Conservation (phyloP, 2,113 vertebrate species). For the Ciconia boyciana region DNA sequence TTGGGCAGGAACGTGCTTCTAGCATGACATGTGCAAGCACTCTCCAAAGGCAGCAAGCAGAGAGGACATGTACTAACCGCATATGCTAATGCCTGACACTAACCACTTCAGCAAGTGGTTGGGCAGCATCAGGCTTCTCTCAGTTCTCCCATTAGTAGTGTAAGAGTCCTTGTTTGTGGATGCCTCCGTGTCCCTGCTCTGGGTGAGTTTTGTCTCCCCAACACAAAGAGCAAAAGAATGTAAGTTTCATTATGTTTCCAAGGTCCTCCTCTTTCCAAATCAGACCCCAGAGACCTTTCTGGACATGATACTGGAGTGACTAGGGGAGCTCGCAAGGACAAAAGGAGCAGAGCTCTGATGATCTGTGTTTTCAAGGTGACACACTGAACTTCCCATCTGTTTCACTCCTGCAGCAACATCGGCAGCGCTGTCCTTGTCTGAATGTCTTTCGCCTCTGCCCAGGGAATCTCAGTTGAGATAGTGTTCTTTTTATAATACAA, state of each 20-base stretch:
- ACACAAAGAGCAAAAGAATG: background rate
- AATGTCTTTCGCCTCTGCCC: constrained; percentile 37
- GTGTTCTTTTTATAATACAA: constrained; percentile 26
- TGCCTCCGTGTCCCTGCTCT: background rate
- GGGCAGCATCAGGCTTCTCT: background rate
- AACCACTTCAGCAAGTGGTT: rapidly evolving
- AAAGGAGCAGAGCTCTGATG: background rate
- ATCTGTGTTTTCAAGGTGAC: constrained; percentile 51
- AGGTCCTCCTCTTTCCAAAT: background rate
- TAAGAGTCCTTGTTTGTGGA: background rate
- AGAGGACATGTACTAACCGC: background rate
- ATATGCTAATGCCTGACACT: background rate
- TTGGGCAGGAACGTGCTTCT: background rate
- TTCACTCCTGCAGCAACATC: constrained; percentile 6
- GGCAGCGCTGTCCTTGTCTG: background rate
- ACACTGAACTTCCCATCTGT: constrained; percentile 52
- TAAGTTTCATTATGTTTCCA: background rate
- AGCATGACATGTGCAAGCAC: background rate
- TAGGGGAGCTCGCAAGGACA: background rate
- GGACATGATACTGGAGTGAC: background rate
- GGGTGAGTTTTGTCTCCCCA: background rate
- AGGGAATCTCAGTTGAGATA: constrained; percentile 40
- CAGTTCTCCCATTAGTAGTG: background rate
- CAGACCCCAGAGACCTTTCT: background rate
- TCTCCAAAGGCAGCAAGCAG: background rate